phyloP scores from a whole-genome alignment of 1,140 invertebrate species.

The Charaxes varanes region DNA sequence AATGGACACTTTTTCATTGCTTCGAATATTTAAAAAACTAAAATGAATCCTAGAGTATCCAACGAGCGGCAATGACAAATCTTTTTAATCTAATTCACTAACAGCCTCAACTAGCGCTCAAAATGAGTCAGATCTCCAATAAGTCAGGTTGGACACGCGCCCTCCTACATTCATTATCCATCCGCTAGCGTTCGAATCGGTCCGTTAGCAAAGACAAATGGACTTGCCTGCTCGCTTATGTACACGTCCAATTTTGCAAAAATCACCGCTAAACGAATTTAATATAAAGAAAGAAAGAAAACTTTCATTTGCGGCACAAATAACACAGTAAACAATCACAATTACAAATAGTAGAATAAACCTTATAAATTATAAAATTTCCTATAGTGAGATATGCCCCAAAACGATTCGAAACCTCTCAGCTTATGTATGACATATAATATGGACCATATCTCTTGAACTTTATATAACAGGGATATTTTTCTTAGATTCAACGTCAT shows the following conservation, averaged over 20 bases:
- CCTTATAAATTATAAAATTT: no score
- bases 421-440: no score
- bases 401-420: no score
- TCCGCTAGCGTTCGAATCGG: constrained; percentile 65
- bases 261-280: constrained; percentile 56
- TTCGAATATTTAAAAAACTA: background rate
- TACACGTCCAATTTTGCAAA: constrained; percentile 58
- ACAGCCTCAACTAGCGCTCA: constrained; percentile 44
- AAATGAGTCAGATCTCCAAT: constrained; percentile 54
- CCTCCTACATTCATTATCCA: constrained; percentile 61
- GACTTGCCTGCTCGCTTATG: constrained; percentile 42
- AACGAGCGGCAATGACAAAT: constrained; percentile 15
- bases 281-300: constrained; percentile 38
- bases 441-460: no score
- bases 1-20: no score
- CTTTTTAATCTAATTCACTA: constrained; percentile 39
- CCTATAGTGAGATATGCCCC: no score
- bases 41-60: constrained; percentile 4
- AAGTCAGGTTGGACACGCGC: constrained; percentile 58
- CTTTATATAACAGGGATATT: no score
- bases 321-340: no score
- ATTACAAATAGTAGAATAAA: no score
- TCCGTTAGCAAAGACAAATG: constrained; percentile 72
- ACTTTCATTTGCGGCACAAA: no score
- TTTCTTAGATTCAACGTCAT: no score